Evolutionary conservation across 1,140 invertebrate genomes (phyloP), one percentile per base, ranked within the genome.

Genomic region (Ceratitis capitata): DNA sequence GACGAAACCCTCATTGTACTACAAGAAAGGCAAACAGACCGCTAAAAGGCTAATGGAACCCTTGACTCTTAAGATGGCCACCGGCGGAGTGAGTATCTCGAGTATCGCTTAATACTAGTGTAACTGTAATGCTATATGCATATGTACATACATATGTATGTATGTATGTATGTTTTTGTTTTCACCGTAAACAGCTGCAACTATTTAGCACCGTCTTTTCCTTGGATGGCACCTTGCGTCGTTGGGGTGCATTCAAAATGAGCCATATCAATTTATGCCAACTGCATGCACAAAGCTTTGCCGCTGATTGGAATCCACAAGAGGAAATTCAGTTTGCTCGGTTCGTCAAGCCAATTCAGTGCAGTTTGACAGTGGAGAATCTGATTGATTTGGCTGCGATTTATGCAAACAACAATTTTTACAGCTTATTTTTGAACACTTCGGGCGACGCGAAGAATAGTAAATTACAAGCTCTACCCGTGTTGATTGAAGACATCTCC

Each of bases 381-480:
- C 89, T 96, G 4, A 91, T 94, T 85, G 92, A 91, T 49, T 29
- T 89, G 83, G 93, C 86, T 88, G 85, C 14, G 7, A 86, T 86
- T 49, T 85, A 86, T 61, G 92, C 23, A 88, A 93, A 88, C 89
- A 93, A 85, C 88, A 93, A 88, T 94, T 96, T 91, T 92, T 93
- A 88, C 3, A 89, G 86, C 14, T 58, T 91, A 6, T 96, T 93
- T 91, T 90, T 95, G 58, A 90, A 92, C 83, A 94, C 93, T 88
- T 92, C 86, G 49, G 53, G 12, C 86, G 53, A 86, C 69, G 82
- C 74, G 88, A 42, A 85, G 49, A 19, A 19, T 0, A 39, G 1
- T 42, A 78, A 88, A 93, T 86, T 95, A 16, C 94, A 94, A 88
- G 90, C 93, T 51, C 87, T 96, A 26, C 95, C 95, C 7, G 89